Conservation (phyloP, 2,113 vertebrate species). For the Leptosomus discolor region DNA sequence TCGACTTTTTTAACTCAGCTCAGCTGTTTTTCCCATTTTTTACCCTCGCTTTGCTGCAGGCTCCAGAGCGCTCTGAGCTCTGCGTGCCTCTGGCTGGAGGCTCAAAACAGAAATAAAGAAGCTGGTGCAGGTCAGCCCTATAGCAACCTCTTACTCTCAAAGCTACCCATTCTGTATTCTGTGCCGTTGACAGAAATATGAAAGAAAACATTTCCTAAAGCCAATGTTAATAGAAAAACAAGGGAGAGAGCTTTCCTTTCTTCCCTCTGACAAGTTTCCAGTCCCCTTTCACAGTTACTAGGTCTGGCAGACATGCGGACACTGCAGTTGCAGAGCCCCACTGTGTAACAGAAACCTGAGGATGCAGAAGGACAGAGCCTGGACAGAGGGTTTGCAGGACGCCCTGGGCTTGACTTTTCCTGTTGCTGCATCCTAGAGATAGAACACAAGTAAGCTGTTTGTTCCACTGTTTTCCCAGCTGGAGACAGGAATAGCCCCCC, state of each 20-base stretch:
- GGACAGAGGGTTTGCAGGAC: neutral
- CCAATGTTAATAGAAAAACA: neutral
- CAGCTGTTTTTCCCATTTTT: neutral
- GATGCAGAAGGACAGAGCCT: neutral
- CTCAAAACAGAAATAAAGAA: neutral
- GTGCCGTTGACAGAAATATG: neutral
- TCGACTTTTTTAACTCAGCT: neutral
- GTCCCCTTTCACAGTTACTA: neutral
- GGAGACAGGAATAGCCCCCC: neutral
- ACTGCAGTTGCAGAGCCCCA: neutral
- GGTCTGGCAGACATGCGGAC: neutral
- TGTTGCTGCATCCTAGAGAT: neutral
- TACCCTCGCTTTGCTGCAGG: neutral
- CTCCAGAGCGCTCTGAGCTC: neutral
- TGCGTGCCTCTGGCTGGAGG: neutral
- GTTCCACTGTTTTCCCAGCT: neutral
- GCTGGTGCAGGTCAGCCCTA: neutral
- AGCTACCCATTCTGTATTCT: fast-evolving
- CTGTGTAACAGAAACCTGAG: neutral
- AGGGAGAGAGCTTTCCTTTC: neutral
- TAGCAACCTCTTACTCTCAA: neutral
- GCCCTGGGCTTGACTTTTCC: neutral
- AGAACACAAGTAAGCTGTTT: neutral
- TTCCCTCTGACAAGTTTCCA: neutral
- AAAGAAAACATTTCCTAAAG: neutral